phyloP scores from a whole-genome alignment of 2,888 invertebrate species.

The Nycteola revayana region DNA sequence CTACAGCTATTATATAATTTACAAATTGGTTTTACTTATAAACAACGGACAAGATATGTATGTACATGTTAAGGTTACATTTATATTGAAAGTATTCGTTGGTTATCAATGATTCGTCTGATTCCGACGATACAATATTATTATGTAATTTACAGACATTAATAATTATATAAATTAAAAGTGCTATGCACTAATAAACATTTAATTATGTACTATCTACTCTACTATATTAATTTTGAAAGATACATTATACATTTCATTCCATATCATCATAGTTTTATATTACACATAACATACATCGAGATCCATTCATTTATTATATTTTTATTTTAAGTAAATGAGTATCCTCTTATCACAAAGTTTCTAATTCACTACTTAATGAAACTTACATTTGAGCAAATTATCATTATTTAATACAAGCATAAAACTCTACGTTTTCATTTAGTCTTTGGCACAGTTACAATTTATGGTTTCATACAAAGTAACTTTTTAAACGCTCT shows the following conservation, averaged over 20 bases:
- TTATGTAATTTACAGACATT: conserved; percentile 50
- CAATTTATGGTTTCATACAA: conserved; percentile 59
- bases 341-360: conserved; percentile 11
- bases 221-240: conserved; percentile 1
- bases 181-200: conserved; percentile 63
- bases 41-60: conserved; percentile 66
- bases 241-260: neutral
- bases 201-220: conserved; percentile 38
- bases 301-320: conserved; percentile 24
- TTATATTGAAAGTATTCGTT: conserved; percentile 46
- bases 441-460: conserved; percentile 56
- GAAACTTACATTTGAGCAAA: conserved; percentile 68
- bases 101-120: conserved; percentile 45
- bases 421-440: conserved; percentile 38
- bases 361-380: conserved; percentile 33
- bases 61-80: conserved; percentile 46
- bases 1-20: conserved; percentile 29
- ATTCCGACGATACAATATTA: conserved; percentile 43
- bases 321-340: conserved; percentile 8
- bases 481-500: conserved; percentile 92
- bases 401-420: conserved; percentile 51
- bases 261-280: conserved; percentile 17
- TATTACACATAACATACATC: conserved; percentile 19
- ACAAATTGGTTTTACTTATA: conserved; percentile 40
- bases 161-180: conserved; percentile 31